Base-by-base conservation (phyloP, 1,140 invertebrate species). In the Sycophaga agraensis region DNA sequence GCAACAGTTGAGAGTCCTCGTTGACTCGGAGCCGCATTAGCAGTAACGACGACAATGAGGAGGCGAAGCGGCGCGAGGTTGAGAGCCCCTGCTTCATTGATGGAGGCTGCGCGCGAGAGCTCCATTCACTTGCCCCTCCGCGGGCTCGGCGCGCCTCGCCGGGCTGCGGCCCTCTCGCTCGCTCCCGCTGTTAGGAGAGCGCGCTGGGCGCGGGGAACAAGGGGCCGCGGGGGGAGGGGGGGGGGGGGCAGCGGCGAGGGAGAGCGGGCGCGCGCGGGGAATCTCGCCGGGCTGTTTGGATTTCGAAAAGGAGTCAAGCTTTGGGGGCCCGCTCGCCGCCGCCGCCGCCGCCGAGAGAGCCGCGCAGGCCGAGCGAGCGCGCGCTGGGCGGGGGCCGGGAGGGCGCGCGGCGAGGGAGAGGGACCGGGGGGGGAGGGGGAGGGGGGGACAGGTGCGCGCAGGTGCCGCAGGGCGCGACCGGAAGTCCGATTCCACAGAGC, bases 11-110 rank as follows among this genome's bases (percentile, higher is more conserved):
- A 42, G 50, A 53, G 35, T 40, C 50, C 16, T 50, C 19, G 31
- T 50, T 50, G 48, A 50, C 48, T 50, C 19, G 17, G 11, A 50
- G 48, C 11, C 48, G 19, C 31, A 35, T 50, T 35, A 50, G 19
- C 34, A 53, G 50, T 53, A 22, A 46, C n/a, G n/a, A n/a, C 28
- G 42, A 46, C 42, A 56, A 46, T 56, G 40, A 55, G 24, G 45
- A 28, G 12, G 21, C 19, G 6, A n/a, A n/a, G 42, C 16, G 34
- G 5, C 16, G 39, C n/a, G 48, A 21, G 58, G 17, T 66, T 76
- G 75, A 77, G 71, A 70, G 69, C 65, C 74, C 59, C 75, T 76
- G 72, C 56, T 79, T 79, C 77, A 79, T 79, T 79, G 74, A 79
- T 51, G 66, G 72, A 76, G 71, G 72, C 73, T 72, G 71, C 63